Evolutionary conservation across 1,140 invertebrate species (phyloP).

Genomic region (Paraescarpia echinospica): DNA sequence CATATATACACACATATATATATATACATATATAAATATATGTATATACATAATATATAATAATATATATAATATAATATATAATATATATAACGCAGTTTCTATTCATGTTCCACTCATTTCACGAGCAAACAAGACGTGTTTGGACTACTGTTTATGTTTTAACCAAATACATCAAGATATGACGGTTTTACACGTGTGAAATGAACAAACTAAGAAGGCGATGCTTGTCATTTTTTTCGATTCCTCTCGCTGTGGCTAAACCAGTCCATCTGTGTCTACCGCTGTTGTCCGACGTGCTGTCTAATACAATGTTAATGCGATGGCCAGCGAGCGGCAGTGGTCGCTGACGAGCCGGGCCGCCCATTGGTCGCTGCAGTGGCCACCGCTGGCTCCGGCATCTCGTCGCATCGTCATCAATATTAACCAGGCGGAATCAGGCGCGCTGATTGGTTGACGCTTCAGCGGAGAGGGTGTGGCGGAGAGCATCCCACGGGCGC

Average conservation of each 20-base stretch:
- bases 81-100: no score
- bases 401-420: background rate
- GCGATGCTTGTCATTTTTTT: background rate
- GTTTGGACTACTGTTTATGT: background rate
- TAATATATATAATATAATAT: no score
- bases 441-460: background rate
- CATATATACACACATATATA: background rate
- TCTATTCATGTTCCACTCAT: no score
- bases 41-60: no score
- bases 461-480: background rate
- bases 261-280: background rate
- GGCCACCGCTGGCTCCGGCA: background rate
- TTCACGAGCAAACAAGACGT: no score
- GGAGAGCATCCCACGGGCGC: background rate
- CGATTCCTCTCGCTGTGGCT: background rate
- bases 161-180: background rate
- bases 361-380: background rate
- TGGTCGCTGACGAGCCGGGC: background rate
- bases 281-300: background rate
- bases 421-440: background rate
- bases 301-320: background rate
- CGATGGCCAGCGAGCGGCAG: background rate
- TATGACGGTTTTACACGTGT: background rate
- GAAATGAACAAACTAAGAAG: background rate
- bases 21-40: background rate